phyloP scores from a whole-genome alignment of 2,888 invertebrate genomes.

The Drosophila mayaguana region DNA sequence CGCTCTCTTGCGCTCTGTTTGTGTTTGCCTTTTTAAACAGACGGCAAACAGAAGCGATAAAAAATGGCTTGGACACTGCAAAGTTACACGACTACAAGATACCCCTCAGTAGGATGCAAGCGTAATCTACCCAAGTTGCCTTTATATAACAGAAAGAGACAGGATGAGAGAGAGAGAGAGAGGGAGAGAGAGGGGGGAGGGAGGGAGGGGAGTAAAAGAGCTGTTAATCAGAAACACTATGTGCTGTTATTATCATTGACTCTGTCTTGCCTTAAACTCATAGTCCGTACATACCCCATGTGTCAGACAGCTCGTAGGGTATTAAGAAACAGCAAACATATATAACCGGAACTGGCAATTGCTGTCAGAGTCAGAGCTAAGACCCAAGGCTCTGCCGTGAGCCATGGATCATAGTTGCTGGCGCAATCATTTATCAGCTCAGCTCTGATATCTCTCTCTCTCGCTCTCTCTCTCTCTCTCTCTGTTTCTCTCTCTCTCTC shows the following conservation, averaged over 20 bases:
- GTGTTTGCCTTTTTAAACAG: slow-evolving; percentile 83
- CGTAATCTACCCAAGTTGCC: not conserved
- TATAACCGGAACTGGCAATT: slow-evolving; percentile 34
- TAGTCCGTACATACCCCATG: slow-evolving; percentile 1
- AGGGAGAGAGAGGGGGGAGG: not conserved
- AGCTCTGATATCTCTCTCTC: slow-evolving; percentile 11
- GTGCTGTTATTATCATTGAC: not conserved
- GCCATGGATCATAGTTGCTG: slow-evolving; percentile 33
- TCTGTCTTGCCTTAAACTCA: not conserved
- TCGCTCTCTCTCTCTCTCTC: not conserved
- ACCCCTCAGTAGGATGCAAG: slow-evolving; percentile 3
- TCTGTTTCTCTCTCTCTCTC: not conserved
- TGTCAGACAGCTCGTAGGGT: slow-evolving; percentile 9
- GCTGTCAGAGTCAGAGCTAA: slow-evolving; percentile 26
- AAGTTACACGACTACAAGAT: not conserved
- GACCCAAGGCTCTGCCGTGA: slow-evolving; percentile 14
- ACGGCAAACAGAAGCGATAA: slow-evolving; percentile 16
- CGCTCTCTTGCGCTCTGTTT: slow-evolving; percentile 46
- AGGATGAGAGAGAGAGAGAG: not conserved
- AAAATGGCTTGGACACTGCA: not conserved
- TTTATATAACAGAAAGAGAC: too few relatives aligned
- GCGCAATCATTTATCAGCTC: slow-evolving; percentile 53
- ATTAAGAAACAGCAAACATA: slow-evolving; percentile 8
- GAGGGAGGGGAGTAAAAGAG: not conserved
- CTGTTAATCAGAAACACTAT: too few relatives aligned